Evolutionary conservation across 2,797 vertebrate genomes (phyloP), one percentile per base, ranked within the genome.

Genomic region (Bradypus variegatus): DNA sequence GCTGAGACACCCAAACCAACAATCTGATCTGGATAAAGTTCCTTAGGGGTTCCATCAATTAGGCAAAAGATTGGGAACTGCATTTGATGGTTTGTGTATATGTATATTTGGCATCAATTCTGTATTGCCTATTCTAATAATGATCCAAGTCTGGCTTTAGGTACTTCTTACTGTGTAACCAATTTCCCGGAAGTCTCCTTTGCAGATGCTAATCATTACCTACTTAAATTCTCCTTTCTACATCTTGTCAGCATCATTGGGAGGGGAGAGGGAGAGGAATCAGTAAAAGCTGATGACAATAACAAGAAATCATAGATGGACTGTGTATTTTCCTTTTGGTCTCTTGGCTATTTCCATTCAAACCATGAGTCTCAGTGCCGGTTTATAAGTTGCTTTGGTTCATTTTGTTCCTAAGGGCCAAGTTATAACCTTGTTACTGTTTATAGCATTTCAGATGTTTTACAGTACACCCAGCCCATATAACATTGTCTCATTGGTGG

Each of bases 291-390:
- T 65, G 45, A 1, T 58, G 50, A 76, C 36, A 21, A 41, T 48
- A 86, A 50, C 13, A 50, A 92, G 23, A 75, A 87, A 60, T 50
- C 65, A 53, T n/a, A 60, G 25, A 18, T 21, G 19, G 60, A 29
- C 79, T 55, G 0, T 55, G 7, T 58, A 16, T 76, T 89, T 79
- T 76, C 55, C 25, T 92, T 88, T 48, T 6, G 21, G 36, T 64
- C 92, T 70, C 77, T 90, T 82, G 41, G 45, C 62, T 87, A 76
- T 67, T 91, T 92, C 69, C 67, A 38, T 75, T 93, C 33, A 89
- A 85, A 88, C 25, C 58, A 70, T 79, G 83, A 96, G 75, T 67
- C 41, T 15, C 4, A 4, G 55, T 29, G 31, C 73, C 65, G 69
- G 10, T 78, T 62, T 83, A 6, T 55, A 73, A 72, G 80, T 79